Base-by-base conservation (phyloP, 2,797 vertebrate genomes). In the Spheniscus humboldti region DNA sequence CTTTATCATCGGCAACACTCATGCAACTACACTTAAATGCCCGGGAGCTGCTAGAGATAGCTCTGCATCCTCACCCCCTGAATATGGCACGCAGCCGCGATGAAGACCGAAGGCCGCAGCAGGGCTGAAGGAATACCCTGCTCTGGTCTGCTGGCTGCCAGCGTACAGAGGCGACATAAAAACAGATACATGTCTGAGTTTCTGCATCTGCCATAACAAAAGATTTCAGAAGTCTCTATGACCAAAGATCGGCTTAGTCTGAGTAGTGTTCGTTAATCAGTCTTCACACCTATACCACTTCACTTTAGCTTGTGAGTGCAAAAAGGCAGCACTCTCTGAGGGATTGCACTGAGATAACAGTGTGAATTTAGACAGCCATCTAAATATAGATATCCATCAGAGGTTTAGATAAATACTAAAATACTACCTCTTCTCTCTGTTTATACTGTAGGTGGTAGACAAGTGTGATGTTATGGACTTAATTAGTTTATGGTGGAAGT, bases 31-130 rank as follows among this genome's bases (percentile, higher is more conserved):
- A 25, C n/a, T 66, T 83, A 37, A 62, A 74, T 5, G 23, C 43
- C 60, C 2, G 0, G 7, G 28, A 83, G 22, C 71, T 79, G 31
- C 24, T 39, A 14, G 16, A 56, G 30, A 13, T 2, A 72, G 45
- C 13, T 68, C n/a, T 31, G 55, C 59, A 74, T 53, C 45, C 28
- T 71, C 23, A 74, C 13, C 9, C 6, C 11, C 7, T 7, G n/a
- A 14, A 45, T 8, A 6, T 4, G 41, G 31, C 71, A 64, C 0
- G 6, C 24, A 75, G 55, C 37, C 1, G 0, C 0, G 1, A 33
- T 3, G 2, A 67, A 76, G 52, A 62, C 6, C 0, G 0, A 33
- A 10, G n/a, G 37, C 69, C 82, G 59, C 20, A 77, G 45, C 11
- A 55, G 47, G 79, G 55, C 63, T 27, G n/a, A 60, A 68, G n/a